Evolutionary conservation across 2,797 vertebrate species (phyloP), one percentile per base, ranked within the genome.

Genomic region (Hippoglossus hippoglossus): DNA sequence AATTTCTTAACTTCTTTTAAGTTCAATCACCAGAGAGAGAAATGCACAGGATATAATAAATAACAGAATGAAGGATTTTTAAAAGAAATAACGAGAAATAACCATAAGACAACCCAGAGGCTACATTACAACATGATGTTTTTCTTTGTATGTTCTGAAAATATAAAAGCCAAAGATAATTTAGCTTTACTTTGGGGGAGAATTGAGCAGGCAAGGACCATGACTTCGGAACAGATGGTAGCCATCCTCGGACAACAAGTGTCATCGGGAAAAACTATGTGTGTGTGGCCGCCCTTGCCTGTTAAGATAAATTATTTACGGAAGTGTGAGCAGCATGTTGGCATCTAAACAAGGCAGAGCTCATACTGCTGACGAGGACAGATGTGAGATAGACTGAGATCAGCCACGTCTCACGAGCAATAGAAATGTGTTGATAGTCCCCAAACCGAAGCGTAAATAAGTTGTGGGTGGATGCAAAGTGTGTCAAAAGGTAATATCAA

Each of bases 261-360:
- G 59, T 11, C 28, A 72, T 59, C 34, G 65, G 54, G 34, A n/a
- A 61, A 66, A 63, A 12, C n/a, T 26, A 41, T 60, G 49, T 51
- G 3, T 87, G 83, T 91, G 89, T 91, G 81, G 74, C 71, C 44
- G 67, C 63, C 82, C 21, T 67, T 4, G 55, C 59, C 58, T 11
- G 22, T 63, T 75, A 67, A 81, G 78, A 88, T 85, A 87, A 91
- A 91, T 92, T 81, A 87, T 90, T 91, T 89, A 89, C 73, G 67
- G 80, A 90, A 86, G 86, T 87, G 64, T 0, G 25, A 50, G 60
- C 47, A 65, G 59, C 73, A 46, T 67, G n/a, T 76, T 19, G 79
- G 64, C 31, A 41, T 87, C 52, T 75, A 86, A 86, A 87, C 71
- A 72, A 68, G 26, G 63, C 61, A 5, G 57, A 25, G 52, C 58